Percentiles rank a stretch among this genome's conserved stretches.
These are phyloP conservation scores for Iguana delicatissima DNA, from an alignment of 2,797 vertebrate species.

Conservation along the genomic window DNA sequence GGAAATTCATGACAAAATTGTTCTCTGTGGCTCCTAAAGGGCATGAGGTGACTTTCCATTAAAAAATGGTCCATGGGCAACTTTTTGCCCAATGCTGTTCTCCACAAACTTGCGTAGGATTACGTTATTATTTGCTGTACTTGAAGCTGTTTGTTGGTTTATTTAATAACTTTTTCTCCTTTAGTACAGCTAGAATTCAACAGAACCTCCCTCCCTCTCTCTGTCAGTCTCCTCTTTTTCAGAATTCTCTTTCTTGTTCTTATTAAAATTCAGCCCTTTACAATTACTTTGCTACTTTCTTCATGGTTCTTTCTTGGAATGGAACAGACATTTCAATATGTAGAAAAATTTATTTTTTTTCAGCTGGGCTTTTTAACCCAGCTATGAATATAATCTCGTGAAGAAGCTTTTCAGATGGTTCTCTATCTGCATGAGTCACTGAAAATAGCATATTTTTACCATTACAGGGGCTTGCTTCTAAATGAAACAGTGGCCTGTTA, in stretches of 20 bases:
- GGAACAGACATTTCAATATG: constrained; percentile 1
- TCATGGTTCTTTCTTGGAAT: not conserved
- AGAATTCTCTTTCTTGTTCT: not conserved
- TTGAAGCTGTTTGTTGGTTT: not conserved
- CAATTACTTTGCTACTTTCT: not conserved
- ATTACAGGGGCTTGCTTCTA: not conserved
- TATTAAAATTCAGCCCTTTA: not conserved
- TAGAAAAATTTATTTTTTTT: not conserved
- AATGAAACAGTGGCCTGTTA: constrained; percentile 30
- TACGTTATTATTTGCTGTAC: not conserved
- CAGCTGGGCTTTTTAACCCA: constrained; percentile 20
- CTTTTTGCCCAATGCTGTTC: not conserved
- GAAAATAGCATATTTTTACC: constrained; percentile 26
- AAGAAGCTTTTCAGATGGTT: constrained; percentile 29
- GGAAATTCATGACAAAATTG: no score
- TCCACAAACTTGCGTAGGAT: not conserved
- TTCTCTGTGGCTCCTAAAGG: no score
- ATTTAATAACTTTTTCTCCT: no score
- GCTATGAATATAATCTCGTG: constrained; percentile 9
- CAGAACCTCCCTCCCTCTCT: not conserved
- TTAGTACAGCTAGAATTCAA: no score
- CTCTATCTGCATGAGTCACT: constrained; percentile 25
- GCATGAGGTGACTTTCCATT: no score
- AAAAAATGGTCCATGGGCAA: not conserved
- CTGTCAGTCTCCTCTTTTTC: not conserved